Conservation (phyloP, 2,113 vertebrate genomes). For the Abramis brama region DNA sequence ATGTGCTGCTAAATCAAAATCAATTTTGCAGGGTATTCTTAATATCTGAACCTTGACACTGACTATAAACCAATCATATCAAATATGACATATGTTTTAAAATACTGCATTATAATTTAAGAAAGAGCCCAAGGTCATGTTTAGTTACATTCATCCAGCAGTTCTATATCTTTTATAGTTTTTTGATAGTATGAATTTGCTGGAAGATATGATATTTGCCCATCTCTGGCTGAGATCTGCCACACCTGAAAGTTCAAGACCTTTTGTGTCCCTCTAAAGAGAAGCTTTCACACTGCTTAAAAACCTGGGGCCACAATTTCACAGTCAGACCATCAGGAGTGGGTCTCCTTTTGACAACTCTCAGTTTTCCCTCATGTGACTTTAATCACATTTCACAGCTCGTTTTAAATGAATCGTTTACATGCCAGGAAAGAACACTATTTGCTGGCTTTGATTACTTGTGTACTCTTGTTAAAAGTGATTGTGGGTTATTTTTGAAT, state of each 20-base stretch:
- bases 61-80: background rate
- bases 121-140: background rate
- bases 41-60: background rate
- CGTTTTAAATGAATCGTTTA: constrained; percentile 45
- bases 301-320: constrained; percentile 54
- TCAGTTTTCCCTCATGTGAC: constrained; percentile 41
- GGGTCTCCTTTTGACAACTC: constrained; percentile 25
- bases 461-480: background rate
- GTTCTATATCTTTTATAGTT: background rate
- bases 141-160: background rate
- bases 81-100: constrained; percentile 1
- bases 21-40: background rate
- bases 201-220: background rate
- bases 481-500: constrained; percentile 3
- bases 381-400: constrained; percentile 54
- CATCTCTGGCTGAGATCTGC: constrained; percentile 10
- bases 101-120: background rate
- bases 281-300: constrained; percentile 33
- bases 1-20: background rate
- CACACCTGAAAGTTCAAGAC: constrained; percentile 41
- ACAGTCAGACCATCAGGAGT: constrained; percentile 22
- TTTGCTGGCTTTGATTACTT: constrained; percentile 35
- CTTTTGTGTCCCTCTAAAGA: constrained; percentile 37
- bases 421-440: constrained; percentile 24
- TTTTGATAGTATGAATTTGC: constrained; percentile 15